Evolutionary conservation across 2,113 vertebrate species (phyloP), one percentile per base, ranked within the genome.

Genomic region (Perca fluviatilis): DNA sequence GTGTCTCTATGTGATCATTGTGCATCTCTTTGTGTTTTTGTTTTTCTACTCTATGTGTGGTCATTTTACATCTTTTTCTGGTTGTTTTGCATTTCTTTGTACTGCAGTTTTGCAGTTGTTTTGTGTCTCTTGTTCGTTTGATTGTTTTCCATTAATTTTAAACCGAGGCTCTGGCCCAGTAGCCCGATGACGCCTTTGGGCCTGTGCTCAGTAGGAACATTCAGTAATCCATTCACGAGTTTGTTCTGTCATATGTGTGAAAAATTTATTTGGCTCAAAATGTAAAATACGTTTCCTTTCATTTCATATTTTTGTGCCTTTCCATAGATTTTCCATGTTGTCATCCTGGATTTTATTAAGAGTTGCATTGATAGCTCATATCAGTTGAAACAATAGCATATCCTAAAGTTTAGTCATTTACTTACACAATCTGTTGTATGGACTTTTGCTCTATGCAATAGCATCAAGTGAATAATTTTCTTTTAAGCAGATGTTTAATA

Each of bases 391-490:
- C 36, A 56, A 50, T 16, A 50, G 4, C 15, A 56, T 6, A 40
- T 27, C 25, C 43, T 15, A 67, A 65, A 60, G 25, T 60, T 63
- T 46, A 23, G 75, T 76, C 50, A 84, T 74, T 65, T 53, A 82
- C 81, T 77, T 56, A 53, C 21, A 74, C 30, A 46, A 5, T 43
- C 33, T 16, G 58, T 16, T 43, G 27, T 33, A 9, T 50, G 80
- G 19, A 87, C 82, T 76, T 87, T 82, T 43, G 46, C 50, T 50
- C 65, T 19, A 4, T 25, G 13, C n/a, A 9, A 13, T 4, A 56
- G 1, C 58, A 69, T 18, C 43, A 46, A 12, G 84, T 86, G 5
- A 85, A 83, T 86, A 0, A 80, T 82, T 63, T 1, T 23, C 56
- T 70, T 5, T 11, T 2, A 13, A 11, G 30, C 77, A n/a, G 33